phyloP scores from a whole-genome alignment of 2,797 vertebrate genomes.

The Pseudochromis fuscus region DNA sequence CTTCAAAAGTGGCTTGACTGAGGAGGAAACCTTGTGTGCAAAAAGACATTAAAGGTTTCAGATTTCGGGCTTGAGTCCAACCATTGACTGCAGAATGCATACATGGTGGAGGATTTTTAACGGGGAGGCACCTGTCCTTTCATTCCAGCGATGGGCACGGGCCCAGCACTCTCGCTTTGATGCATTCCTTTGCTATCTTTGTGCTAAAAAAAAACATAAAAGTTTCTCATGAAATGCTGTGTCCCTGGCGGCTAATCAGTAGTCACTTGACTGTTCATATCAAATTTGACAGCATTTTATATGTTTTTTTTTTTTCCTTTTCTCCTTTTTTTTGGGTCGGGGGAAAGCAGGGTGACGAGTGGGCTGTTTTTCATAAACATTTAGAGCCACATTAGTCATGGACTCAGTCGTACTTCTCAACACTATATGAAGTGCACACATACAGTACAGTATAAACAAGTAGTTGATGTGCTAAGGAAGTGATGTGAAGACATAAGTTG shows the following conservation, averaged over 20 bases:
- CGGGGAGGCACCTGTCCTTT: conserved; percentile 70
- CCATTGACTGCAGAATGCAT: conserved; percentile 73
- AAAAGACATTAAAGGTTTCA: conserved; percentile 80
- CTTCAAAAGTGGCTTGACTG: conserved; percentile 78
- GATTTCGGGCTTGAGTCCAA: conserved; percentile 67
- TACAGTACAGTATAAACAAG: conserved; percentile 55
- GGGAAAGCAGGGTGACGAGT: conserved; percentile 13
- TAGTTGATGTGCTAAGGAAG: conserved; percentile 63
- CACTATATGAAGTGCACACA: conserved; percentile 55
- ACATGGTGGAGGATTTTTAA: conserved; percentile 68
- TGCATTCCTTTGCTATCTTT: conserved; percentile 81
- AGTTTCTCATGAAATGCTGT: conserved; percentile 72
- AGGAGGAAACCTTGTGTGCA: conserved; percentile 76
- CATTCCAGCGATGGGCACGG: conserved; percentile 70
- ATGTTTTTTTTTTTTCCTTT: conserved; percentile 25
- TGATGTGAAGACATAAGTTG: conserved; percentile 56
- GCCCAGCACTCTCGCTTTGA: conserved; percentile 75
- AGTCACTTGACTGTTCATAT: conserved; percentile 63
- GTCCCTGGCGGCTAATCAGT: conserved; percentile 67
- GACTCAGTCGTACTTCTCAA: conserved; percentile 57
- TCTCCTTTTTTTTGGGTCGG: neutral
- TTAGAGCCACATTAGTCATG: conserved; percentile 68
- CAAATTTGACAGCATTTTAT: conserved; percentile 62
- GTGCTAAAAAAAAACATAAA: conserved; percentile 64
- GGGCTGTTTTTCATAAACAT: conserved; percentile 78